Evolutionary conservation across 2,113 vertebrate genomes (phyloP).

Genomic region (Athene cunicularia): DNA sequence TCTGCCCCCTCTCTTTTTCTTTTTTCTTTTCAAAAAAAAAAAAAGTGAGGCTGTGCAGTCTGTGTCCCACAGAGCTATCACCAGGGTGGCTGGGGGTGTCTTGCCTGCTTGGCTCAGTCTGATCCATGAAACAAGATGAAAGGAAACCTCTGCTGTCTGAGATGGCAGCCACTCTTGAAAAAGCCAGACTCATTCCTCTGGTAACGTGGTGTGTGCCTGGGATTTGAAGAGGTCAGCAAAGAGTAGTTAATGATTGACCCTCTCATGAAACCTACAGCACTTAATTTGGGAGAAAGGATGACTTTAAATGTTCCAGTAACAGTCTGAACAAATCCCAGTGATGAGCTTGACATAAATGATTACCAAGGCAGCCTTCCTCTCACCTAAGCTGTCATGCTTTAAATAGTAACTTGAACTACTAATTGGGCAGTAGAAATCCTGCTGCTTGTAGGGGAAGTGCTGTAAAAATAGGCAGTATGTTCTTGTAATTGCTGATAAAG

Average conservation of each 20-base stretch:
- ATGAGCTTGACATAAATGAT: conserved; percentile 55
- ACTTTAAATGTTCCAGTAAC: conserved; percentile 20
- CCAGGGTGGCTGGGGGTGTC: not conserved
- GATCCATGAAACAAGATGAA: conserved; percentile 17
- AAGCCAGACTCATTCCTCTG: conserved; percentile 11
- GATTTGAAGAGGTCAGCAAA: conserved; percentile 30
- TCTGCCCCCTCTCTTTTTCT: no score
- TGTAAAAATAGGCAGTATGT: conserved; percentile 37
- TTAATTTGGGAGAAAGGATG: conserved; percentile 43
- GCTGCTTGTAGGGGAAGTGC: not conserved
- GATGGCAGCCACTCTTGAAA: conserved; percentile 21
- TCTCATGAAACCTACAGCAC: not conserved
- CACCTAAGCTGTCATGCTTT: conserved; percentile 56
- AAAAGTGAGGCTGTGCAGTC: not conserved
- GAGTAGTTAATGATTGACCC: conserved; percentile 66
- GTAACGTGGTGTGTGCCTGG: not conserved
- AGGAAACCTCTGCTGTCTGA: not conserved
- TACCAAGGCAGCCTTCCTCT: conserved; percentile 50
- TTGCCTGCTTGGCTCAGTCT: not conserved
- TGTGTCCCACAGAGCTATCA: not conserved
- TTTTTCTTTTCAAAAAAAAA: not conserved
- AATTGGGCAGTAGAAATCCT: conserved; percentile 61
- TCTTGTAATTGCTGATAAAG: conserved; percentile 46
- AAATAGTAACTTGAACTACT: conserved; percentile 62
- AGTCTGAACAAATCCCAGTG: conserved; percentile 41